Base-by-base conservation (phyloP, 1,140 invertebrate genomes). In the Trypoxylus dichotomus region DNA sequence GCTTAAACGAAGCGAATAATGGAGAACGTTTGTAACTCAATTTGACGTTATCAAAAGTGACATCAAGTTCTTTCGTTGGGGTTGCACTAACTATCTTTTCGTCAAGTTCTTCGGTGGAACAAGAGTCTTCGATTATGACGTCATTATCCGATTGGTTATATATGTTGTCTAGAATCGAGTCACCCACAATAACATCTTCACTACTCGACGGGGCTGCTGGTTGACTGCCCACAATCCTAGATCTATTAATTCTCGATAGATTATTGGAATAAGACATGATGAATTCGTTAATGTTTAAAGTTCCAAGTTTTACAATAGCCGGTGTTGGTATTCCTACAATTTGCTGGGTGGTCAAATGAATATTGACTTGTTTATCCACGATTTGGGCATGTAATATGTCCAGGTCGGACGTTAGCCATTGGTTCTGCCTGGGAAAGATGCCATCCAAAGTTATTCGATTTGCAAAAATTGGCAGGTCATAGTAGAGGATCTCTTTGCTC, bases 401-500 rank as follows among this genome's bases (percentile, higher is more conserved):
- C 11, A 82, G 13, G 27, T 81, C 79, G 8, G 76, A 63, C 2
- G 24, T 72, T 8, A 75, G 27, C 79, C 82, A 82, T 82, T 83
- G 78, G 11, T 82, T 82, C 1, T 77, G 79, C 2, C 82, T 81
- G 0, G 89, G 88, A 37, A 81, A 79, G 1, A 91, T 87, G 1
- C 88, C 84, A 68, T 85, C 79, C 3, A 91, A 82, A 5, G 82
- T 42, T 37, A 88, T 87, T 79, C 85, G 88, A 72, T 86, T 86
- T 8, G 88, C 88, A 80, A 90, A 89, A 2, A 88, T 86, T 1
- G 92, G 92, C 24, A 93, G 86, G 63, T 92, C 81, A 1, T 87
- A 82, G 29, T 91, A 86, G 3, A 90, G 87, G 1, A 92, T 85
- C 77, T 88, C 87, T 80, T 90, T 91, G 11, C 90, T 86, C 47